These are phyloP conservation scores for Halictus quadricinctus DNA, from an alignment of 2,888 invertebrate genomes.

Conservation along the genomic window DNA sequence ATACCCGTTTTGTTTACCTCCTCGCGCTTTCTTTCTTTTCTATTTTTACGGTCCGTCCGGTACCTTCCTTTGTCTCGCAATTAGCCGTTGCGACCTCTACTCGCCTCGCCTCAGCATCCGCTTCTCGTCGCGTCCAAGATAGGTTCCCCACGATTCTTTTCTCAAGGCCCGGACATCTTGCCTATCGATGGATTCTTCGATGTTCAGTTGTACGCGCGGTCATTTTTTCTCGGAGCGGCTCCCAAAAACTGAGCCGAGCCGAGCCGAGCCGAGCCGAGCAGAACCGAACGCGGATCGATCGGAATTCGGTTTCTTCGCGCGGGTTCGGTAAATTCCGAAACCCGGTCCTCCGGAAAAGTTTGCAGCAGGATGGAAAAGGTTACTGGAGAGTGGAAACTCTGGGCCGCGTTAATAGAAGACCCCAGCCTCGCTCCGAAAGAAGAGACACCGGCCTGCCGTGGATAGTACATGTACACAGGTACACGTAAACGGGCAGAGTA, in stretches of 20 bases:
- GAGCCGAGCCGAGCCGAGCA: neutral
- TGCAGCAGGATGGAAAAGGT: neutral
- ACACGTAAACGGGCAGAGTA: neutral
- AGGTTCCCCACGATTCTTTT: neutral
- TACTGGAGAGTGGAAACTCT: constrained; percentile 18
- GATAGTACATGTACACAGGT: neutral
- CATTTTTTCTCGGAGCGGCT: neutral
- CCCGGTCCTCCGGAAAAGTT: neutral
- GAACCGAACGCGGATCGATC: neutral
- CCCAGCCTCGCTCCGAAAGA: neutral
- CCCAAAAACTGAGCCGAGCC: too few species aligned
- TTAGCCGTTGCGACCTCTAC: neutral
- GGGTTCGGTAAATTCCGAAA: neutral
- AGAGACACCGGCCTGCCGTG: neutral
- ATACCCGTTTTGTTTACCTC: constrained; percentile 1
- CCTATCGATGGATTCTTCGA: neutral
- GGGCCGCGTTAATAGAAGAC: constrained; percentile 55
- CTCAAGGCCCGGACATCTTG: neutral
- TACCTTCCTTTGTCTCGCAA: neutral
- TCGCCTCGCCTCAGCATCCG: neutral
- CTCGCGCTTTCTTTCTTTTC: neutral
- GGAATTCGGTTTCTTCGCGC: neutral
- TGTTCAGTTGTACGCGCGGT: neutral
- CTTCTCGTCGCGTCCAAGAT: neutral
- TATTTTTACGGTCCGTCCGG: neutral